Percentiles rank a stretch among this genome's conserved stretches.
phyloP scores from a whole-genome alignment of 53 echinoderm and acorn worm species.

The Paracentrotus lividus region DNA sequence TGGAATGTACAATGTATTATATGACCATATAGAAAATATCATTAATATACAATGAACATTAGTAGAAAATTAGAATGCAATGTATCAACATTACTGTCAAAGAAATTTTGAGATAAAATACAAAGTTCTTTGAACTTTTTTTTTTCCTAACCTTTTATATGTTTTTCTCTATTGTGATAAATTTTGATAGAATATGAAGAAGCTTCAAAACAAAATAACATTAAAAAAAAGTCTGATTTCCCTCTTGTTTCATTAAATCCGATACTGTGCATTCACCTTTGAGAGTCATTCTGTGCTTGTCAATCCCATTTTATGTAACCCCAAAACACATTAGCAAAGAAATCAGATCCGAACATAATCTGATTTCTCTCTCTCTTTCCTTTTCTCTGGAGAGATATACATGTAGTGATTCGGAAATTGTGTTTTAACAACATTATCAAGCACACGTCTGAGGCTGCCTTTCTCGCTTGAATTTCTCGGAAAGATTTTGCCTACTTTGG shows the following conservation, averaged over 20 bases:
- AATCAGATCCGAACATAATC: background rate
- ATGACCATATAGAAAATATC: too few species aligned
- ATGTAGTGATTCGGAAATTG: background rate
- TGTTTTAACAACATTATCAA: background rate
- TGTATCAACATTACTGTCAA: too few species aligned
- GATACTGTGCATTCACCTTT: background rate
- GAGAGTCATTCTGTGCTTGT: background rate
- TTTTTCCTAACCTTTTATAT: too few species aligned
- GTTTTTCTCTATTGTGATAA: too few species aligned
- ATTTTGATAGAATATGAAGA: too few species aligned
- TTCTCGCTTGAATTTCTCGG: conserved; percentile 6
- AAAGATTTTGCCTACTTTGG: background rate
- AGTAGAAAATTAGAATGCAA: too few species aligned
- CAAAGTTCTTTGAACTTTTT: too few species aligned
- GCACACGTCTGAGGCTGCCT: background rate
- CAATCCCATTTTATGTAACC: conserved; percentile 17
- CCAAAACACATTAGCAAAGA: conserved; percentile 2
- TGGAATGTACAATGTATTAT: too few species aligned
- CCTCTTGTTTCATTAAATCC: background rate
- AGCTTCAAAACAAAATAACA: too few species aligned
- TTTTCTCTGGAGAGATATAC: background rate
- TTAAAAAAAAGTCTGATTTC: background rate
- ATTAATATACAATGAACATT: too few species aligned
- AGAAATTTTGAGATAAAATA: too few species aligned
- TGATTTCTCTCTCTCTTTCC: too few species aligned